Evolutionary conservation across 2,797 vertebrate genomes (phyloP), one percentile per base, ranked within the genome.

Genomic region (Australoheros facetus): DNA sequence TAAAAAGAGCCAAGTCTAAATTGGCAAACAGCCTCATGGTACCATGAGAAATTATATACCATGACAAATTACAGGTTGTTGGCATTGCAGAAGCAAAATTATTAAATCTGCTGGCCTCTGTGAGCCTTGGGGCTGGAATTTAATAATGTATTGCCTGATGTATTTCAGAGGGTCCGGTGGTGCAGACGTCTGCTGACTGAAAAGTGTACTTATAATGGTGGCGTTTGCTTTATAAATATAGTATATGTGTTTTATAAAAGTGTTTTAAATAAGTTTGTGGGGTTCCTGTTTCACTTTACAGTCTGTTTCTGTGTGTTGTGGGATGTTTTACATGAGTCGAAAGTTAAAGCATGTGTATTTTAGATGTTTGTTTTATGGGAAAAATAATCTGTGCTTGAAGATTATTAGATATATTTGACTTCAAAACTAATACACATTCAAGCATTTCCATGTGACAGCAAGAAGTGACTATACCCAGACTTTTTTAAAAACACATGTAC

Each of bases 111-210:
- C 55, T 70, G 30, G 53, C 73, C 48, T 84, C 75, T 77, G 42
- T 80, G 45, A 19, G 55, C 64, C 59, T 75, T 39, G 8, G 42
- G 37, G 53, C 34, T 75, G 62, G 57, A 75, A 69, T 62, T 81
- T 71, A 89, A 81, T 77, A 78, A 75, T 76, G 59, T 30, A 37
- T 74, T n/a, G 56, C 51, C 58, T 73, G 66, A 66, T 78, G 69
- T 58, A 45, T 82, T 80, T 87, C 73, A 84, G 69, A 73, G 53
- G 37, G 56, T 60, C 71, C 60, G 54, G 26, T 62, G 59, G 54
- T 59, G 73, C 21, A 42, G 79, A 78, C 2, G 19, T 64, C 71
- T 80, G 62, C 48, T 74, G 51, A 75, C 19, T 51, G 56, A 30
- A 57, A 6, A 51, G 30, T 66, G 51, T 26, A 73, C 58, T 72